Evolutionary conservation across 2,888 invertebrate genomes (phyloP).

Genomic region (Deroplatys truncata): DNA sequence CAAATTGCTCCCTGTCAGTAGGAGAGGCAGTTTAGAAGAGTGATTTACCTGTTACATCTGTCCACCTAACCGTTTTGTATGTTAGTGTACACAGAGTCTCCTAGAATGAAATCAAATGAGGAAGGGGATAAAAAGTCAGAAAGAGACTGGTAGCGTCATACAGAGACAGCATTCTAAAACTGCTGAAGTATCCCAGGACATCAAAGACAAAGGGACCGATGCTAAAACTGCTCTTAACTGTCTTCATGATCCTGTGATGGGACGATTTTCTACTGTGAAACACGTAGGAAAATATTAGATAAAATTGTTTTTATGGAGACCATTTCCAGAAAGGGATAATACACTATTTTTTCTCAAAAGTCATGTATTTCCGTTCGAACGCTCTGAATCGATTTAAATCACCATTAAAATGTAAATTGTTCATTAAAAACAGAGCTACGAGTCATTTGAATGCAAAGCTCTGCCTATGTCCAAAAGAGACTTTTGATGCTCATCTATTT

Average conservation of each 20-base stretch:
- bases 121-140: not conserved
- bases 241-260: not conserved
- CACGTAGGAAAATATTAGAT: too few species aligned
- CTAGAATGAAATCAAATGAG: not conserved
- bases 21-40: not conserved
- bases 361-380: too few species aligned
- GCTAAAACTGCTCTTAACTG: not conserved
- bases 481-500: too few species aligned
- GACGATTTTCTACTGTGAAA: too few species aligned
- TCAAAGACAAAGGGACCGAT: not conserved
- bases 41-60: constrained; percentile 1
- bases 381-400: too few species aligned
- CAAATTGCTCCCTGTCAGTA: constrained; percentile 11
- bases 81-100: not conserved
- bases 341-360: too few species aligned
- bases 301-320: too few species aligned
- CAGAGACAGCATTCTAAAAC: not conserved
- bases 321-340: too few species aligned
- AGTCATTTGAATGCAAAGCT: too few species aligned
- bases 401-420: too few species aligned
- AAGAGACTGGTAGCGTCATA: not conserved
- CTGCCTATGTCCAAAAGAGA: too few species aligned
- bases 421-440: too few species aligned
- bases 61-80: not conserved
- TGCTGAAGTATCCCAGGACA: not conserved